Evolutionary conservation across 1,140 invertebrate species (phyloP), one percentile per base, ranked within the genome.

Genomic region (Linepithema humile): DNA sequence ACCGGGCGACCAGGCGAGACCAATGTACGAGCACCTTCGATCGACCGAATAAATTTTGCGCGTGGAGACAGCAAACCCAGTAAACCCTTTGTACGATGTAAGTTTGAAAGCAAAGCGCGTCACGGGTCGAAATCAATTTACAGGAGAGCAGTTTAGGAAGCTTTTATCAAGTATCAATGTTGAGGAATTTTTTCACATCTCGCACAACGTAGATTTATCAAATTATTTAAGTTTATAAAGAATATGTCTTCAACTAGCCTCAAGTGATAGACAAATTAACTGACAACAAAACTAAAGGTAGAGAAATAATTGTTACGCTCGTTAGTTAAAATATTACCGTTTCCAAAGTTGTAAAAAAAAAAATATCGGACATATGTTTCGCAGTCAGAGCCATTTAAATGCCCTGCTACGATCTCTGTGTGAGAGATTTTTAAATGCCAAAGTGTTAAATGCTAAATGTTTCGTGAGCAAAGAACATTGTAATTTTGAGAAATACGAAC

Each of bases 1-100:
- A 53, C 29, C 60, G 75, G 26, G 48, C 75, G 45, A 75, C 38
- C 53, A 75, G 29, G 40, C 69, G 43, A 6, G 55, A 59, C 50
- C 29, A 9, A 7, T 12, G 23, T 32, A 9, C n/a, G 32, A 40
- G 62, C 62, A 43, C 38, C 23, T 80, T 80, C n/a, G 64, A 80
- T 80, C 64, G 48, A 32, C 45, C 45, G 75, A 80, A 80, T 80
- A 80, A 80, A 80, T 80, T 80, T 80, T n/a, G 26, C 23, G 35
- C 45, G 35, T 53, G 48, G 48, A 69, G 64, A 80, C 29, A 23
- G 64, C 23, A 26, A 40, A 23, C 35, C 23, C 48, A 6, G 17
- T 15, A 10, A 2, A 26, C 23, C 53, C 57, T 60, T 32, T 60
- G 57, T n/a, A 60, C 38, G 32, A 23, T 20, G 17, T 43, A 59